Base-by-base conservation (phyloP, 2,888 invertebrate genomes). In the Ochropleura plecta region DNA sequence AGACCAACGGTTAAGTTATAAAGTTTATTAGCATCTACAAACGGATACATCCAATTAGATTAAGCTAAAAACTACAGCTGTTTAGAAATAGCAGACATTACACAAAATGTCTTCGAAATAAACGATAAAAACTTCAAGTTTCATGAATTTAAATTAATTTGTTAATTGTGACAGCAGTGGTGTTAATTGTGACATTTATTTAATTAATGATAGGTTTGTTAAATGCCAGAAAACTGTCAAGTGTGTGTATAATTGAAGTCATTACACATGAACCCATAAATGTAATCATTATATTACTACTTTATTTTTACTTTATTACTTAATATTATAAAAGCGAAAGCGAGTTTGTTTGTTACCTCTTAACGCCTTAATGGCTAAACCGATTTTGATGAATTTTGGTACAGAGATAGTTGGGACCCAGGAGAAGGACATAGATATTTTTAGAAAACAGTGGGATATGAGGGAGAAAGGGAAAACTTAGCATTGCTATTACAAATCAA, bases 41-140 rank as follows among this genome's bases (percentile, higher is more conserved):
- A 73, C 74, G 82, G 83, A 83, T 67, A 53, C 20, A 42, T 63
- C 51, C 62, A 82, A 82, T 82, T 79, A 83, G n/a, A 79, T 74
- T 49, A 73, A 70, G 65, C 18, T 70, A 48, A 60, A 60, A 73
- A 63, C 46, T 51, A 71, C 57, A 74, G 51, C 5, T 64, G 51
- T 73, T 68, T 57, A 40, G 51, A 73, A 78, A 73, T 60, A 53
- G 42, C 59, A 44, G 40, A 40, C 30, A 16, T 70, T 69, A 53
- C 59, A 69, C 14, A 64, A 73, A 57, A 57, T 40, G 55, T 53
- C 69, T 53, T 48, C 44, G 48, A 69, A 67, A 64, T 30, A 49
- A 6, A 59, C 12, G 5, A 53, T 46, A 46, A 40, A 44, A 60
- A 48, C 40, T 10, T 78, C 12, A 53, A 5, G 7, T 16, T 42